These are phyloP conservation scores for Malurus splendens DNA, from an alignment of 2,797 vertebrate genomes.

Conservation along the genomic window DNA sequence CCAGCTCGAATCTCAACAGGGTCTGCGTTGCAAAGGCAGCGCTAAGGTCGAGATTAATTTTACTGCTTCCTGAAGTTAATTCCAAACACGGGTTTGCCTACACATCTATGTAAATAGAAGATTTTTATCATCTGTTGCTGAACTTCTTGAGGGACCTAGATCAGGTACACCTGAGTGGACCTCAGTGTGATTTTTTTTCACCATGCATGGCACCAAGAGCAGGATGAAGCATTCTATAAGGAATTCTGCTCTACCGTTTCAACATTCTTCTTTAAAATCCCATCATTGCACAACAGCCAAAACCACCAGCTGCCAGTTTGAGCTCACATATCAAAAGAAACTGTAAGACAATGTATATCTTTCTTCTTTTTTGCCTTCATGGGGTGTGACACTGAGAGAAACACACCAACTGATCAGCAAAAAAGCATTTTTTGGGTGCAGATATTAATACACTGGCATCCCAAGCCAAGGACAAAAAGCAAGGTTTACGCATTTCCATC, in stretches of 20 bases:
- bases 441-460: background rate
- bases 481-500: background rate
- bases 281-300: background rate
- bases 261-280: slow-evolving; percentile 36
- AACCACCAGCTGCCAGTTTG: slow-evolving; percentile 4
- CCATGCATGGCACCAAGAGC: background rate
- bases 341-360: background rate
- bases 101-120: no score
- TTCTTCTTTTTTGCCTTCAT: background rate
- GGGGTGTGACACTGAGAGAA: background rate
- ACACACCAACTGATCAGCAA: background rate
- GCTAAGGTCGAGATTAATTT: slow-evolving; percentile 37
- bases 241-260: slow-evolving; percentile 31
- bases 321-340: slow-evolving; percentile 20
- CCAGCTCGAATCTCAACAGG: slow-evolving; percentile 45
- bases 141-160: background rate
- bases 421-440: slow-evolving; percentile 16
- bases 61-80: background rate
- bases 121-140: no score
- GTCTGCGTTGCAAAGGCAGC: slow-evolving; percentile 29
- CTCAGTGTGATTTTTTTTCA: slow-evolving; percentile 18
- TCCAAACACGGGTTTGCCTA: no score
- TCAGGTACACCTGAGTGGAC: slow-evolving; percentile 11
- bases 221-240: slow-evolving; percentile 14
- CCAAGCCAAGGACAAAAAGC: background rate